These are phyloP conservation scores for Batillaria attramentaria DNA, from an alignment of 1,140 invertebrate species.

Conservation along the genomic window DNA sequence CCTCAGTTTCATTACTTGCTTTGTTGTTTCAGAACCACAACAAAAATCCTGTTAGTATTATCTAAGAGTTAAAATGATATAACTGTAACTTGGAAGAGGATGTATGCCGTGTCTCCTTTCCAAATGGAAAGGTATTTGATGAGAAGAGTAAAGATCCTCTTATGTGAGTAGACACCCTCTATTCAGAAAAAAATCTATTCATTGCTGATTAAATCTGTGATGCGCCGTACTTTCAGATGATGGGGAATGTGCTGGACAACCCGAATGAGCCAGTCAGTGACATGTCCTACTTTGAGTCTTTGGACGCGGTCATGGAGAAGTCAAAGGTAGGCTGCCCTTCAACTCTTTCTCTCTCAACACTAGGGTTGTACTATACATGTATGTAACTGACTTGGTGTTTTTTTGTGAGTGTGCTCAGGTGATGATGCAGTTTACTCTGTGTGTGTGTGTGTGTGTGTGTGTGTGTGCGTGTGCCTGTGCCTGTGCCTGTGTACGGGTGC, in stretches of 20 bases:
- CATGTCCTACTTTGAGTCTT: slow-evolving; percentile 92
- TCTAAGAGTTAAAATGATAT: too few relatives aligned
- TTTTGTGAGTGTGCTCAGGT: neutral
- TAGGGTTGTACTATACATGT: neutral
- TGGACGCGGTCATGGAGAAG: slow-evolving; percentile 94
- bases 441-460: neutral
- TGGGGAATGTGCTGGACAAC: slow-evolving; percentile 86
- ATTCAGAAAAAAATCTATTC: too few relatives aligned
- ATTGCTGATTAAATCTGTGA: too few relatives aligned
- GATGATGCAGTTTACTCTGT: neutral
- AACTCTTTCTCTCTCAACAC: neutral
- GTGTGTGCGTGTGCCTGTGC: neutral
- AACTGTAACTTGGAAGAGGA: too few relatives aligned
- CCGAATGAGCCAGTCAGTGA: slow-evolving; percentile 91
- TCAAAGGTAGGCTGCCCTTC: slow-evolving; percentile 77
- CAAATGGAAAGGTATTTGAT: too few relatives aligned
- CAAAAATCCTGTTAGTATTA: too few relatives aligned
- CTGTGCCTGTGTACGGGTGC: slow-evolving; percentile 1
- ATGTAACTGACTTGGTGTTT: neutral
- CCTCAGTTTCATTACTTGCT: too few relatives aligned
- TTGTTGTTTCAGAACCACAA: too few relatives aligned
- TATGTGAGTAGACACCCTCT: too few relatives aligned
- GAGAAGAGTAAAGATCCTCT: too few relatives aligned
- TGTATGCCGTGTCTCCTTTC: too few relatives aligned
- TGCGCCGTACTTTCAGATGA: slow-evolving; percentile 74